Evolutionary conservation across 2,888 invertebrate species (phyloP).

Genomic region (Pristionchus exspectatus): DNA sequence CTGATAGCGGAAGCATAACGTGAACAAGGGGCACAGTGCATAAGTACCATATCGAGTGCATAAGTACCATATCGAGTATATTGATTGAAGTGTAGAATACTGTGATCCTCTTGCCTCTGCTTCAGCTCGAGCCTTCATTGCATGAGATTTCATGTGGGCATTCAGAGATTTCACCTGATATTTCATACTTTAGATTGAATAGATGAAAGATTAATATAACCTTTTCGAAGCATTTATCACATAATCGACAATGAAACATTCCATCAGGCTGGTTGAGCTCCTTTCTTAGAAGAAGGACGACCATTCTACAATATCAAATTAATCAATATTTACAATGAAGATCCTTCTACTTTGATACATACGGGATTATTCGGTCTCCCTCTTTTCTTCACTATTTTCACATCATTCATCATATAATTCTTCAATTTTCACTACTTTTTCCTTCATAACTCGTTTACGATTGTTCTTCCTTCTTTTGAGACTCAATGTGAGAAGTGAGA

Average conservation of each 20-base stretch:
- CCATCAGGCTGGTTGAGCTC: constrained; percentile 78
- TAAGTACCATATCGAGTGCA: too few species aligned
- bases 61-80: too few species aligned
- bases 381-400: too few species aligned
- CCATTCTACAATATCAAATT: not conserved
- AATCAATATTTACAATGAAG: too few species aligned
- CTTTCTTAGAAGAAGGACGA: constrained; percentile 69
- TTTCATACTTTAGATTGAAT: not conserved
- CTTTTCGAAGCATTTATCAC: constrained; percentile 78
- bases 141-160: constrained; percentile 99
- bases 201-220: constrained; percentile 58
- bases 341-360: too few species aligned
- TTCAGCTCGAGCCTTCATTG: constrained; percentile 78
- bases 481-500: not conserved
- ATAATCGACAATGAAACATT: constrained; percentile 78
- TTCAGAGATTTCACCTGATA: constrained; percentile 90
- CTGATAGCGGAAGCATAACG: not conserved
- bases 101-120: constrained; percentile 68
- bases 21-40: not conserved
- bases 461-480: not conserved
- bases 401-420: too few species aligned
- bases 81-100: not conserved
- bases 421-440: too few species aligned
- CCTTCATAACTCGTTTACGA: too few species aligned
- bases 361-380: too few species aligned